Percentiles rank a stretch among this genome's conserved stretches.
phyloP scores from a whole-genome alignment of 2,888 invertebrate species.

The Alcis repandata region DNA sequence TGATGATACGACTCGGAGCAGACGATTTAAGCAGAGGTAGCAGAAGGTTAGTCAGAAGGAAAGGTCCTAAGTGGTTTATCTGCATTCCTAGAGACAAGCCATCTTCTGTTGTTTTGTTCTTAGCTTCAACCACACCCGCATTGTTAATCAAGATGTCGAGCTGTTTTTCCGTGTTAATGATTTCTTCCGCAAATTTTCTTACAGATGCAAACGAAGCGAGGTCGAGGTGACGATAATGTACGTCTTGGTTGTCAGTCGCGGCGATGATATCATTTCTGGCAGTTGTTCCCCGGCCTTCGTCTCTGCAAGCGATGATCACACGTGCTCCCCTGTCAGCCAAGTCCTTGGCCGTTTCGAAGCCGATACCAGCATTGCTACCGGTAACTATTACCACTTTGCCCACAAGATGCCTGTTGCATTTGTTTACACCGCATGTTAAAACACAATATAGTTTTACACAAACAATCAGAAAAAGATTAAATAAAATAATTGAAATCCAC shows the following conservation, averaged over 20 bases:
- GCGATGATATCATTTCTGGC: constrained; percentile 69
- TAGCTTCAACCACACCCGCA: constrained; percentile 81
- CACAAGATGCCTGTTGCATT: constrained; percentile 82
- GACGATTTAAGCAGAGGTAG: constrained; percentile 75
- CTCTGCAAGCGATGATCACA: constrained; percentile 93
- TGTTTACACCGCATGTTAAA: constrained; percentile 64
- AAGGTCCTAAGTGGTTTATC: constrained; percentile 88
- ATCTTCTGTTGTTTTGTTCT: constrained; percentile 84
- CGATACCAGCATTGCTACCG: constrained; percentile 93
- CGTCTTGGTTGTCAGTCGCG: constrained; percentile 62
- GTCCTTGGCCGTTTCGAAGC: constrained; percentile 91
- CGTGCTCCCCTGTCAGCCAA: constrained; percentile 91
- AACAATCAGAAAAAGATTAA: constrained; percentile 46
- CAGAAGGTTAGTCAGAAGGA: constrained; percentile 88
- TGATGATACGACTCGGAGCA: constrained; percentile 73
- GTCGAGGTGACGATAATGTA: constrained; percentile 78
- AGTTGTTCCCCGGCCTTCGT: constrained; percentile 88
- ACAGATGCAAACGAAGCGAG: constrained; percentile 84
- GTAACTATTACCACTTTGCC: constrained; percentile 95
- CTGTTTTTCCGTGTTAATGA: constrained; percentile 80
- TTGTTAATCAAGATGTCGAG: constrained; percentile 88
- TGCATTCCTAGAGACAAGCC: constrained; percentile 88
- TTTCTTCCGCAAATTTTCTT: constrained; percentile 87
- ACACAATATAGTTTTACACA: constrained; percentile 54
- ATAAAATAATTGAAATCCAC: constrained; percentile 48